Evolutionary conservation across 35 echinoderm and acorn worm genomes (phyloP).

Genomic region (Anneissia japonica): DNA sequence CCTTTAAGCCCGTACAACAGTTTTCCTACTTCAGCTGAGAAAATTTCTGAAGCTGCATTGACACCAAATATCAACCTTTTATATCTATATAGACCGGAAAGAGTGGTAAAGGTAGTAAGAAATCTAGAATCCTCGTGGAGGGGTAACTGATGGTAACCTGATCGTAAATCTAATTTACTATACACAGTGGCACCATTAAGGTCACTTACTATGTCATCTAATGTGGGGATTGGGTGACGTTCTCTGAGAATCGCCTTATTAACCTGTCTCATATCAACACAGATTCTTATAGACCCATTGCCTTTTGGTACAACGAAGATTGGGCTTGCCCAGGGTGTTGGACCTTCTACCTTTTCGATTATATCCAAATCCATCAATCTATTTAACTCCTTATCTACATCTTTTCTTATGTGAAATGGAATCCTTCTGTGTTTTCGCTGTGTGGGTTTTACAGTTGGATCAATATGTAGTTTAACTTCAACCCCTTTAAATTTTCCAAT

Average conservation of each 20-base stretch:
- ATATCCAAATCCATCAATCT: background rate
- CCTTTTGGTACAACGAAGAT: constrained; percentile 30
- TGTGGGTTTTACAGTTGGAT: background rate
- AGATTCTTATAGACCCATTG: constrained; percentile 6
- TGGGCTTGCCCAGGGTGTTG: constrained; percentile 40
- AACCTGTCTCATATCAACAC: constrained; percentile 19
- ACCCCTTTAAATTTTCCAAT: background rate
- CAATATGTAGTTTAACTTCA: background rate
- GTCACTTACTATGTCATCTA: constrained; percentile 9
- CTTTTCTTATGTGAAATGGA: background rate
- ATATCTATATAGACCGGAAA: constrained; percentile 32
- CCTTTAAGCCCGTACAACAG: constrained; percentile 26
- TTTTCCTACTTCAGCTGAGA: constrained; percentile 15
- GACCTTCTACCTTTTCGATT: background rate
- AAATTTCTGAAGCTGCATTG: constrained; percentile 39
- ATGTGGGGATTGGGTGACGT: constrained; percentile 12
- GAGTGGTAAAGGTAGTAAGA: constrained; percentile 44
- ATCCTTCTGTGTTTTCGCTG: background rate
- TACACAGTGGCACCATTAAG: constrained; percentile 18
- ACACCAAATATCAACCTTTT: constrained; percentile 54
- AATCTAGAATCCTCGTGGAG: background rate
- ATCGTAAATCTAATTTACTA: constrained; percentile 15
- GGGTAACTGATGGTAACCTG: constrained; percentile 20
- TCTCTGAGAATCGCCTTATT: background rate
- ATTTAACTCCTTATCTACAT: background rate